Evolutionary conservation across 1,140 invertebrate species (phyloP).

Genomic region (Gerris buenoi): DNA sequence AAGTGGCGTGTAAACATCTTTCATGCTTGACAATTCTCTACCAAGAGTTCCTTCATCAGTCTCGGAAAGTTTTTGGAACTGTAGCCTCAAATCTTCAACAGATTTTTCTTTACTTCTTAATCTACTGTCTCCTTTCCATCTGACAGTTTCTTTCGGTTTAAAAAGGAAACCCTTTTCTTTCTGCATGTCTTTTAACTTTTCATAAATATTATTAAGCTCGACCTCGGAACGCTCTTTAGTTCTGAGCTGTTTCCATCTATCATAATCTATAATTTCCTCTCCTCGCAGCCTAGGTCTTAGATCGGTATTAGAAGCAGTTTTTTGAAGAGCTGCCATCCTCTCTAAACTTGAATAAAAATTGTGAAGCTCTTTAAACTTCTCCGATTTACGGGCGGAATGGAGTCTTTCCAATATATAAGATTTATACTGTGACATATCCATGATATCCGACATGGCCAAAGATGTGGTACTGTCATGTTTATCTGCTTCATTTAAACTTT

Average conservation of each 20-base stretch:
- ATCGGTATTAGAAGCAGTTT: slow-evolving; percentile 50
- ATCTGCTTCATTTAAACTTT: slow-evolving; percentile 35
- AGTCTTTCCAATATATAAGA: slow-evolving; percentile 53
- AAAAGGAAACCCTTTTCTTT: slow-evolving; percentile 72
- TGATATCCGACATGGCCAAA: slow-evolving; percentile 29
- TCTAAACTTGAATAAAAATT: slow-evolving; percentile 75
- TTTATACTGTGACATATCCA: slow-evolving; percentile 41
- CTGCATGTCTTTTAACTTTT: slow-evolving; percentile 60
- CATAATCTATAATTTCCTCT: slow-evolving; percentile 65
- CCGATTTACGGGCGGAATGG: slow-evolving; percentile 54
- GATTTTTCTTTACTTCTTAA: slow-evolving; percentile 70
- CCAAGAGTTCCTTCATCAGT: slow-evolving; percentile 30
- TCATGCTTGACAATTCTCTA: slow-evolving; percentile 32
- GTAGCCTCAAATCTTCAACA: slow-evolving; percentile 63
- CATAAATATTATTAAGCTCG: slow-evolving; percentile 60
- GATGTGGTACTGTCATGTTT: slow-evolving; percentile 31
- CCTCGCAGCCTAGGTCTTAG: slow-evolving; percentile 49
- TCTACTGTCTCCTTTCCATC: slow-evolving; percentile 60
- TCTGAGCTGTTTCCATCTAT: slow-evolving; percentile 65
- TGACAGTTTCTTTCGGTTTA: slow-evolving; percentile 48
- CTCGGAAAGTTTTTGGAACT: slow-evolving; percentile 44
- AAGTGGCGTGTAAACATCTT: slow-evolving; percentile 59
- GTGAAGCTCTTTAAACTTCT: slow-evolving; percentile 69
- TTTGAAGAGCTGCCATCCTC: slow-evolving; percentile 65
- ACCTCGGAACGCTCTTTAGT: slow-evolving; percentile 64